Percentiles rank a stretch among this genome's conserved stretches.
phyloP scores from a whole-genome alignment of 2,888 invertebrate species.

The Pandemis heparana region DNA sequence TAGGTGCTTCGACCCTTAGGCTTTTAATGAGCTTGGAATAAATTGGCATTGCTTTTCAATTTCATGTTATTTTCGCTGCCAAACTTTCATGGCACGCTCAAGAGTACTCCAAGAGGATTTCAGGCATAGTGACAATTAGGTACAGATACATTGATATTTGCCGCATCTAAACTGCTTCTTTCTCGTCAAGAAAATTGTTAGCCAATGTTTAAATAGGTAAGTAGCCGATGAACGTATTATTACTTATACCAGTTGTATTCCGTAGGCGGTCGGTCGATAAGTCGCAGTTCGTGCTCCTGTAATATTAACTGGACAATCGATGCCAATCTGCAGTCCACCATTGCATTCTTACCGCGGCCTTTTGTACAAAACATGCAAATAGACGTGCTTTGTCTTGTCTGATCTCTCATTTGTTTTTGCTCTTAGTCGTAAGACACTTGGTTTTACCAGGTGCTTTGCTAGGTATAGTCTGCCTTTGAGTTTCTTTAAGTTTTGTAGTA shows the following conservation, averaged over 20 bases:
- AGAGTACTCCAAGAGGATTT: not conserved
- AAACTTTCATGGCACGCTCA: not conserved
- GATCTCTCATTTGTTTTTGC: slow-evolving; percentile 24
- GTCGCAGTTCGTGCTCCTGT: slow-evolving; percentile 45
- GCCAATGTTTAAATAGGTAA: not conserved
- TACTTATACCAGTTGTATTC: slow-evolving; percentile 18
- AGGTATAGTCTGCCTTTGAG: not conserved
- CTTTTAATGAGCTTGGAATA: not conserved
- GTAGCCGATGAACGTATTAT: slow-evolving; percentile 9
- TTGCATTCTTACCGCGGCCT: slow-evolving; percentile 14
- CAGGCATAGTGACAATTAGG: not conserved
- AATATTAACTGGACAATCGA: slow-evolving; percentile 46
- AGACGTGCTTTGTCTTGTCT: slow-evolving; percentile 16
- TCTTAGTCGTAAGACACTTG: not conserved
- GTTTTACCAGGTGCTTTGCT: not conserved
- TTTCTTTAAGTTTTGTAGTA: not conserved
- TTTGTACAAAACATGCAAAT: slow-evolving; percentile 38
- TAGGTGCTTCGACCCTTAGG: slow-evolving; percentile 4
- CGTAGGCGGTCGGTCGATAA: slow-evolving; percentile 39
- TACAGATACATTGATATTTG: not conserved
- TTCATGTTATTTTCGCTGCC: not conserved
- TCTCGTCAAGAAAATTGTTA: not conserved
- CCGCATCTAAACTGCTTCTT: not conserved
- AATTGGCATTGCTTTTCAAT: slow-evolving; percentile 1
- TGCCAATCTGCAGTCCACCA: slow-evolving; percentile 43